Percentiles rank a stretch among this genome's conserved stretches.
These are phyloP conservation scores for Stichopus horrens DNA, from an alignment of 53 echinoderm and acorn worm species.

Conservation along the genomic window DNA sequence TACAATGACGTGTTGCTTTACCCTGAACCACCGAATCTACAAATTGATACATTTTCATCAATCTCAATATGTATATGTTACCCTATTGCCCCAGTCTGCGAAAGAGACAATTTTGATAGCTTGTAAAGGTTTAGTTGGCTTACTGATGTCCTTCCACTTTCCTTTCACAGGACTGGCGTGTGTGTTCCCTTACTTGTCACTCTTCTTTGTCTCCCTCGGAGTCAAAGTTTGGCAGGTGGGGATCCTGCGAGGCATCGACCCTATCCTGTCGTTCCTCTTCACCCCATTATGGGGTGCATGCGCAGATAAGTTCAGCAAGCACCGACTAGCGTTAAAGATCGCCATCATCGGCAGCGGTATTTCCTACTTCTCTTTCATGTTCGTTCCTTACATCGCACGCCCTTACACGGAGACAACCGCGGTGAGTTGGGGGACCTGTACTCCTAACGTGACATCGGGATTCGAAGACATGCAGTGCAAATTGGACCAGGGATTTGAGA, in stretches of 20 bases:
- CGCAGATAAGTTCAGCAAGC: slow-evolving; percentile 84
- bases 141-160: not conserved
- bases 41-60: no score
- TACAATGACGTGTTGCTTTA: no score
- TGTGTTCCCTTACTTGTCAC: slow-evolving; percentile 72
- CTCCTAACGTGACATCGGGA: not conserved
- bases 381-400: slow-evolving; percentile 58
- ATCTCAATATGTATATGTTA: no score
- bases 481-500: not conserved
- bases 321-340: slow-evolving; percentile 57
- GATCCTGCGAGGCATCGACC: slow-evolving; percentile 75
- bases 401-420: not conserved
- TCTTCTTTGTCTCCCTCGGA: slow-evolving; percentile 81
- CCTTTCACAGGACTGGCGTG: slow-evolving; percentile 62
- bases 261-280: slow-evolving; percentile 60
- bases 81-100: no score
- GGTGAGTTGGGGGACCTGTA: not conserved
- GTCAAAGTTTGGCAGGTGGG: slow-evolving; percentile 75
- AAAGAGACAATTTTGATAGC: no score
- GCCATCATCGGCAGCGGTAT: slow-evolving; percentile 58
- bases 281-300: slow-evolving; percentile 76
- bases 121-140: no score
- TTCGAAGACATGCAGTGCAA: not conserved
- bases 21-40: no score
- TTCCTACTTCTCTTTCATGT: slow-evolving; percentile 60